These are phyloP conservation scores for Tortrix viridana DNA, from an alignment of 2,888 invertebrate species.

Conservation along the genomic window DNA sequence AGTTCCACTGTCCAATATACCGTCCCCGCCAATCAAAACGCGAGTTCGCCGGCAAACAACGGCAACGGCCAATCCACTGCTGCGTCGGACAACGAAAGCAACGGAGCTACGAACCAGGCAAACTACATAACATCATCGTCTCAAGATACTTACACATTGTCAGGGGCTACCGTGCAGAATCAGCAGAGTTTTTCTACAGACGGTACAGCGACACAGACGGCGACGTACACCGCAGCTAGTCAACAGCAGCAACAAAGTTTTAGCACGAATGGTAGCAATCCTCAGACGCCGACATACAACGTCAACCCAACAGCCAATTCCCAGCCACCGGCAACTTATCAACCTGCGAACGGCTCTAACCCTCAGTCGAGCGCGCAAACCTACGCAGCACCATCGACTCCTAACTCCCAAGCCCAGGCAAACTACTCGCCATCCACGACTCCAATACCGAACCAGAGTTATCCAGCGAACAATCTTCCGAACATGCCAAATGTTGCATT, in stretches of 20 bases:
- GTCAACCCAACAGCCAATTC: slow-evolving; percentile 59
- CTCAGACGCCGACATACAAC: slow-evolving; percentile 55
- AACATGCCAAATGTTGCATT: slow-evolving; percentile 67
- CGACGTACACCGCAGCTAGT: slow-evolving; percentile 56
- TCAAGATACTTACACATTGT: slow-evolving; percentile 67
- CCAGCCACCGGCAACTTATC: slow-evolving; percentile 65
- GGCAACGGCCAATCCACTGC: slow-evolving; percentile 62
- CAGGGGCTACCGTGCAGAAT: slow-evolving; percentile 40
- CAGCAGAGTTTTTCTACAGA: slow-evolving; percentile 63
- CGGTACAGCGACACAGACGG: slow-evolving; percentile 56
- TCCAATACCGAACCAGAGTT: slow-evolving; percentile 68
- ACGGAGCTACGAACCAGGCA: slow-evolving; percentile 63
- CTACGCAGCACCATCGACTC: slow-evolving; percentile 57
- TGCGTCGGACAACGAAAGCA: slow-evolving; percentile 61
- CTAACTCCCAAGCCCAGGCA: slow-evolving; percentile 63
- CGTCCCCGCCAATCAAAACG: slow-evolving; percentile 58
- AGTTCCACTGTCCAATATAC: slow-evolving; percentile 70
- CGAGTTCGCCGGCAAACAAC: slow-evolving; percentile 54
- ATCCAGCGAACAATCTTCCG: slow-evolving; percentile 59
- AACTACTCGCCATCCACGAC: slow-evolving; percentile 73
- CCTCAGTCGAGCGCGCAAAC: slow-evolving; percentile 56
- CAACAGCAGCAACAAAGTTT: slow-evolving; percentile 63
- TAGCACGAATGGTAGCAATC: slow-evolving; percentile 56
- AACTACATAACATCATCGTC: slow-evolving; percentile 77
- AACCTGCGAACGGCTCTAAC: slow-evolving; percentile 62